Base-by-base conservation (phyloP, 2,797 vertebrate species). In the Pantherophis vulpinus region DNA sequence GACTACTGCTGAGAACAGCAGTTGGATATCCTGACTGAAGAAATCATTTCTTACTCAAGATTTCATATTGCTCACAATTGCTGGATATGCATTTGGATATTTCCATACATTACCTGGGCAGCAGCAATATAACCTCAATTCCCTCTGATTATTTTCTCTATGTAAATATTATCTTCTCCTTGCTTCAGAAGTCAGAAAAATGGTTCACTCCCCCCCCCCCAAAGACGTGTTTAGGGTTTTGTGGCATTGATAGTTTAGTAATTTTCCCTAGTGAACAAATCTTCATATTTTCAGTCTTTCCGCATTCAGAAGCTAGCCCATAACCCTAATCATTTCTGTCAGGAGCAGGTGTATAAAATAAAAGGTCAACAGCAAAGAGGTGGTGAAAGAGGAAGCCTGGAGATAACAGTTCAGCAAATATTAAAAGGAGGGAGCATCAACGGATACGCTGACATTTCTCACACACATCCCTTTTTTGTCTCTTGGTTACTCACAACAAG, bases 291-390 rank as follows among this genome's bases (percentile, higher is more conserved):
- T 87, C 54, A 55, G 37, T 25, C 37, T 32, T 11, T 87, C 9
- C 1, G 12, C 42, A 16, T 60, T 55, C 58, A 91, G 56, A 63
- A 91, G 16, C 37, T 91, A 61, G n/a, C 47, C 51, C 63, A 83
- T 91, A 88, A 54, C n/a, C 56, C 87, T 91, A 83, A 91, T 83
- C 5, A 37, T 42, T 88, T 89, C 42, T 93, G 70, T 91, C 90
- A 91, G n/a, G 14, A 91, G 58, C 23, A 91, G n/a, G 86, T 91
- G 47, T 66, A 59, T 79, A 63, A 91, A 91, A 61, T 83, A n/a
- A 93, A 93, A 93, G 93, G 90, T 91, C 93, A 89, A 14, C 42
- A 27, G 25, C 56, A 90, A 59, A 90, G 54, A 27, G 25, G 79
- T 87, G 51, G 27, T 55, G 58, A 74, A 87, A 5, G 7, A 54